Percentiles rank a stretch among this genome's conserved stretches.
Conservation (phyloP, 2,888 invertebrate species). For the Emmelina monodactyla region DNA sequence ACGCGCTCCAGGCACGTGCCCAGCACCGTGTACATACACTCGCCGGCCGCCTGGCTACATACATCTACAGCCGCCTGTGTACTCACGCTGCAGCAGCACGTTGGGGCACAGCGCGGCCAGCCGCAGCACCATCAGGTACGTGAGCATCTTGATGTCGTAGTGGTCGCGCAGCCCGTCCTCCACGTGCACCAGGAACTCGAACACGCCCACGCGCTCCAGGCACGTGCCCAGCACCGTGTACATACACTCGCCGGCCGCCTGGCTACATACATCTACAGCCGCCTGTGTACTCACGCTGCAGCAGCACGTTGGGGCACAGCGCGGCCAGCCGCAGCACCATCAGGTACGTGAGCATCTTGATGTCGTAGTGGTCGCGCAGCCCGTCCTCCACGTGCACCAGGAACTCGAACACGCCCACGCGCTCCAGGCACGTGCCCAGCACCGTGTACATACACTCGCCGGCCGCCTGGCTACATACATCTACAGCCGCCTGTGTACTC, state of each 20-base stretch:
- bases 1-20: constrained; percentile 95
- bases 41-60: constrained; percentile 97
- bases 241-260: constrained; percentile 99
- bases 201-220: constrained; percentile 94
- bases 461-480: constrained; percentile 98
- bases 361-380: constrained; percentile 90
- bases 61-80: too few species aligned
- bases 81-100: constrained; percentile 89
- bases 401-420: constrained; percentile 97
- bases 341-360: constrained; percentile 98
- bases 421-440: constrained; percentile 93
- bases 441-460: constrained; percentile 99
- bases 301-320: constrained; percentile 91
- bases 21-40: constrained; percentile 99
- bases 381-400: constrained; percentile 97
- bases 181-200: constrained; percentile 96
- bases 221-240: constrained; percentile 97
- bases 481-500: too few species aligned
- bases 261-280: too few species aligned
- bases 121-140: constrained; percentile 96
- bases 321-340: constrained; percentile 96
- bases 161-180: constrained; percentile 94
- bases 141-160: constrained; percentile 97
- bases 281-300: constrained; percentile 90
- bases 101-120: constrained; percentile 93